phyloP scores from a whole-genome alignment of 2,113 vertebrate species.

The Hyperopisus bebe region DNA sequence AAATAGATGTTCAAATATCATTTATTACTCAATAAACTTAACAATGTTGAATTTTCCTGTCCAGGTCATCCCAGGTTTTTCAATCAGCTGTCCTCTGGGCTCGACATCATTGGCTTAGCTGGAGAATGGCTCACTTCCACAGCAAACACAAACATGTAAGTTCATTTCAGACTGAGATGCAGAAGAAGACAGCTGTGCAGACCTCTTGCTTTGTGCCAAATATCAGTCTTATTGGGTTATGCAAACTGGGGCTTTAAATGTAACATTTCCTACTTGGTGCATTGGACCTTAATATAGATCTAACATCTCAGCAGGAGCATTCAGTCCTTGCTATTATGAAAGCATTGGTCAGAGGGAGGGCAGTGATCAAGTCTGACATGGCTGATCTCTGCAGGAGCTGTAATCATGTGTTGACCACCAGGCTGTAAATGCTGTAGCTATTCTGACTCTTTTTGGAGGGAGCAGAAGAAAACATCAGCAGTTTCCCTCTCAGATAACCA shows the following conservation, averaged over 20 bases:
- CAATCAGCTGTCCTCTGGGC: conserved; percentile 90
- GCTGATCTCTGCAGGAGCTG: background rate
- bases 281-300: background rate
- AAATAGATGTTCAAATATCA: background rate
- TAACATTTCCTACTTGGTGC: background rate
- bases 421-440: background rate
- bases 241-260: background rate
- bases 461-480: background rate
- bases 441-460: background rate
- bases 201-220: background rate
- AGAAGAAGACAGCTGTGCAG: background rate
- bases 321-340: background rate
- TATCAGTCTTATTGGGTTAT: background rate
- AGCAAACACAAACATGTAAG: conserved; percentile 98
- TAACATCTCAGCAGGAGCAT: background rate
- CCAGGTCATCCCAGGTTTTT: conserved; percentile 96
- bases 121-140: conserved; percentile 97
- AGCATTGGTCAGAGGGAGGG: background rate
- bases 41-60: conserved; percentile 25
- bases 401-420: background rate
- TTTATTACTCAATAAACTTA: background rate
- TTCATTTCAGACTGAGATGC: background rate
- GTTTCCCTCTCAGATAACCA: background rate
- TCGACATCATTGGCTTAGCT: conserved; percentile 93
- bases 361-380: background rate